phyloP scores from a whole-genome alignment of 2,888 invertebrate species.

The Parnassius mnemosyne region DNA sequence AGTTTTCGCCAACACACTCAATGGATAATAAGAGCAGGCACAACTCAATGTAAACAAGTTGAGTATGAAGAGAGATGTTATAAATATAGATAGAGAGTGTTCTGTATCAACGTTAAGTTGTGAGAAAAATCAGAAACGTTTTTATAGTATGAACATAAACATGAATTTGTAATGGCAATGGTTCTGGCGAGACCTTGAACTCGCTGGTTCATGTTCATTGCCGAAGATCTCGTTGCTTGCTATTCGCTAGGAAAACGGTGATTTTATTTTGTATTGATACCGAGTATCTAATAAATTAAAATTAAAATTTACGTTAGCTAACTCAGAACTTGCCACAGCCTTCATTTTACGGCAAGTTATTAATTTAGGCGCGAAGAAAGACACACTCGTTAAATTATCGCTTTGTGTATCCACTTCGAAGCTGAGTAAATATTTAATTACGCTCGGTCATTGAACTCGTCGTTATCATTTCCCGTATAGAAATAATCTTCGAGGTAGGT shows the following conservation, averaged over 20 bases:
- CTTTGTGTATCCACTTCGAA: slow-evolving; percentile 42
- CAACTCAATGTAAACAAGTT: too few relatives aligned
- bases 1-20: too few relatives aligned
- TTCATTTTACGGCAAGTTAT: slow-evolving; percentile 11
- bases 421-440: slow-evolving; percentile 58
- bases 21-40: too few relatives aligned
- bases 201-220: slow-evolving; percentile 21
- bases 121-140: slow-evolving; percentile 17
- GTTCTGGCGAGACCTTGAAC: slow-evolving; percentile 22
- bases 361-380: slow-evolving; percentile 17
- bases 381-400: slow-evolving; percentile 35
- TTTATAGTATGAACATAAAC: slow-evolving; percentile 20
- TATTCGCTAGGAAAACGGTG: slow-evolving; percentile 8
- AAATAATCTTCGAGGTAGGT: slow-evolving; percentile 28
- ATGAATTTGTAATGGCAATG: slow-evolving; percentile 23
- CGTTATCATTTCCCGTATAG: slow-evolving; percentile 52
- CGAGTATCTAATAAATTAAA: background rate
- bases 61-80: slow-evolving; percentile 8
- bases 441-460: slow-evolving; percentile 52
- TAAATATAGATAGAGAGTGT: slow-evolving; percentile 14
- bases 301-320: slow-evolving; percentile 5
- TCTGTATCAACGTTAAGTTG: slow-evolving; percentile 16
- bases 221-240: slow-evolving; percentile 13
- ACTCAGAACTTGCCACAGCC: slow-evolving; percentile 1
- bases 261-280: slow-evolving; percentile 12